Base-by-base conservation (phyloP, 2,888 invertebrate species). In the Drosophila nr. perissopoda region DNA sequence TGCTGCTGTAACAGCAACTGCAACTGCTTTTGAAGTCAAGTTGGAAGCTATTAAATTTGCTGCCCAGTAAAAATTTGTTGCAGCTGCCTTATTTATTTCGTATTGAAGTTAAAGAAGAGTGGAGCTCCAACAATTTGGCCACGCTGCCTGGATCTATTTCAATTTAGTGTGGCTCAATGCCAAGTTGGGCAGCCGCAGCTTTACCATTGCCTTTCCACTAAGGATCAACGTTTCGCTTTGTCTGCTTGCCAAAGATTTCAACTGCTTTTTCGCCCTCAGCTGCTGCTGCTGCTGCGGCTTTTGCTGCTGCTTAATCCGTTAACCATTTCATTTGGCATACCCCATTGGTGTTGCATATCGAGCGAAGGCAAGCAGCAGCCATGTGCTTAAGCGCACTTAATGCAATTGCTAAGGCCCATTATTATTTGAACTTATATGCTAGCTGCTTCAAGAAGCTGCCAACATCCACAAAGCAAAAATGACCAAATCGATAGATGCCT, bases 81-180 rank as follows among this genome's bases (percentile, higher is more conserved):
- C 64, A 79, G 71, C 72, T 69, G 83, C 74, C 73, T 78, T 83
- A 81, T 75, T 77, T 89, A 75, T 65, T 74, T 73, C 70, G 66
- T 77, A 87, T 83, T 83, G 87, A 86, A 85, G 79, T 87, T 83
- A 87, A 83, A 81, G 79, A 67, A 73, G 53, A 56, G 29, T 27
- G 56, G 21, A 42, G 63, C 54, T 56, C 70, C 59, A 34, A 63
- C 60, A 27, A 64, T 48, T 73, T 60, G 74, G 80, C 80, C 75
- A 78, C 68, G 64, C 45, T 75, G 66, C 60, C 62, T 74, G 78
- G 77, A 67, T 73, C 73, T 81, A 78, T 85, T 87, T 85, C 86
- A 86, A 87, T 86, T 81, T 82, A 72, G 61, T 73, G 80, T 86
- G 86, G 86, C 89, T 53, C 77, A 69, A 57, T 84, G 87, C 87